These are phyloP conservation scores for Tipula vernalis DNA, from an alignment of 2,888 invertebrate genomes.

Conservation along the genomic window DNA sequence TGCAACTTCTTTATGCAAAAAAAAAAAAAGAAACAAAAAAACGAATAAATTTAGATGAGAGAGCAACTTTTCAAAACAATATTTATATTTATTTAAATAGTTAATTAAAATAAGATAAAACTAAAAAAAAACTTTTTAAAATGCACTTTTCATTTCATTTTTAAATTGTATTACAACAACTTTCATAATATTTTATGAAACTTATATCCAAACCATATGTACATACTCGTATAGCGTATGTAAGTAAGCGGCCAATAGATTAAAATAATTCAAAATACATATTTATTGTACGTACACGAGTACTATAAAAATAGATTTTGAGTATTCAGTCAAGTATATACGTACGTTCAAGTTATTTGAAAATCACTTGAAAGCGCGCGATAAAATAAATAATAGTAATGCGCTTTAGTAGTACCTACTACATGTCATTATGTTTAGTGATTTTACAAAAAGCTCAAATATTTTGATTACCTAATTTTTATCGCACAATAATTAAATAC, in stretches of 20 bases:
- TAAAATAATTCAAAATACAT: not conserved
- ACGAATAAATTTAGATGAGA: not conserved
- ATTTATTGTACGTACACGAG: not conserved
- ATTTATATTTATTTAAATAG: not conserved
- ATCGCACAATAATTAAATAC: not conserved
- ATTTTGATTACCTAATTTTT: not conserved
- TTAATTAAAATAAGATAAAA: not conserved
- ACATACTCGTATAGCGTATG: not conserved
- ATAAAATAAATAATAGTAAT: not conserved
- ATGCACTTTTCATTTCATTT: not conserved
- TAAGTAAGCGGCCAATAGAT: not conserved
- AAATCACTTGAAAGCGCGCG: not conserved
- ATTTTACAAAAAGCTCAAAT: not conserved
- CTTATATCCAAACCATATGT: not conserved
- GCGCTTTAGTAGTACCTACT: not conserved
- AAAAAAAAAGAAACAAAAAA: too few species aligned
- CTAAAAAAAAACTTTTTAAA: not conserved
- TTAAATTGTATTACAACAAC: not conserved
- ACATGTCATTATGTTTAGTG: not conserved
- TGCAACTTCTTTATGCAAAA: not conserved
- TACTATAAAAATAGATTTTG: not conserved
- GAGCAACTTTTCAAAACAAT: not conserved
- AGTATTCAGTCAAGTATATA: not conserved
- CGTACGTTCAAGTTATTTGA: not conserved
- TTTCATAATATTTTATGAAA: not conserved